phyloP scores from a whole-genome alignment of 2,888 invertebrate species.

The Lymantria dispar region DNA sequence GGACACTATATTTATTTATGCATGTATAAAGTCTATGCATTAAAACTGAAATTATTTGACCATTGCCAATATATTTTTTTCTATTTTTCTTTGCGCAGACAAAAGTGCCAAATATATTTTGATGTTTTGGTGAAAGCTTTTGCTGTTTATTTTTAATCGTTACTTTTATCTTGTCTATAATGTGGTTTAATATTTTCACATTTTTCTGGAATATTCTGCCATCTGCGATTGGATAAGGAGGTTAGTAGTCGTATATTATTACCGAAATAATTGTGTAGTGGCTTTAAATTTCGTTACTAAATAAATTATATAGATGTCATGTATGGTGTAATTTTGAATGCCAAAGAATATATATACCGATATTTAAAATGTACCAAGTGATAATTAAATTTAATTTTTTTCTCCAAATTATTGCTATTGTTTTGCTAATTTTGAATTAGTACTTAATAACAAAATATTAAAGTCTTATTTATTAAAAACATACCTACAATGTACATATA shows the following conservation, averaged over 20 bases:
- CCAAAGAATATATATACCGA: too few relatives aligned
- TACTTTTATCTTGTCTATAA: constrained; percentile 41
- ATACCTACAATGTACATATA: too few relatives aligned
- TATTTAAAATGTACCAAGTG: too few relatives aligned
- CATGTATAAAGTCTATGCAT: not conserved
- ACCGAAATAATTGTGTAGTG: not conserved
- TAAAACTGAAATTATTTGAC: not conserved
- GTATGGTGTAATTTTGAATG: too few relatives aligned
- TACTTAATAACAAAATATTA: too few relatives aligned
- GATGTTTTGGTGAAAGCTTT: constrained; percentile 8
- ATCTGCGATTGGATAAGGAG: constrained; percentile 62
- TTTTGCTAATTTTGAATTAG: too few relatives aligned
- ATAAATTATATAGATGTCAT: too few relatives aligned
- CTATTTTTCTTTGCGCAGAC: not conserved
- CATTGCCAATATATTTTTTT: not conserved
- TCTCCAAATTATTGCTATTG: too few relatives aligned
- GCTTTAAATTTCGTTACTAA: too few relatives aligned
- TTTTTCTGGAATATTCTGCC: constrained; percentile 35
- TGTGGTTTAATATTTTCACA: constrained; percentile 55
- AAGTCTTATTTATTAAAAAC: too few relatives aligned
- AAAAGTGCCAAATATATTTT: constrained; percentile 2
- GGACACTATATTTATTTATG: not conserved
- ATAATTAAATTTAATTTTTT: too few relatives aligned
- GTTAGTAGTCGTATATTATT: constrained; percentile 40
- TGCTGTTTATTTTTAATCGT: not conserved